Base-by-base conservation (phyloP, 2,888 invertebrate species). In the Geophilus truncorum region DNA sequence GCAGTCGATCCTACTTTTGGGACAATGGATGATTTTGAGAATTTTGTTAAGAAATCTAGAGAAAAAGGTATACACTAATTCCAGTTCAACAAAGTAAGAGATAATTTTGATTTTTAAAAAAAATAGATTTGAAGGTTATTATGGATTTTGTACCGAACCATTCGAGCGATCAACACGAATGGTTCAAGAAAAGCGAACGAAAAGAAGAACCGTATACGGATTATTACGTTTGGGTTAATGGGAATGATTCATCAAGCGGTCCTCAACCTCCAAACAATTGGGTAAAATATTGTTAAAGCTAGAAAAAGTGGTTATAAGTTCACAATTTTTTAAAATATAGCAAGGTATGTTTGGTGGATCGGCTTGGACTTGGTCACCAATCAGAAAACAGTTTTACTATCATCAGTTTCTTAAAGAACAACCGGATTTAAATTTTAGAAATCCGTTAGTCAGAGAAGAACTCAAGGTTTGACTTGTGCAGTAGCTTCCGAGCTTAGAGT, bases 221-320 rank as follows among this genome's bases (percentile, higher is more conserved):
- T 84, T 96, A 92, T 86, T 96, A 95, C 86, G 89, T 95, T 21
- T 97, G 96, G 96, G 87, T 87, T 25, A 90, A 92, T 84, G 88
- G 88, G 0, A 88, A 85, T 84, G 83, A 87, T 2, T 76, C 79
- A 10, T 9, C 45, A n/a, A 18, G 25, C 32, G 32, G 23, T 15
- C 34, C 77, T 12, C 36, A 40, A 21, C 80, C 80, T 21, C 82
- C 82, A 12, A 82, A 82, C 30, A 82, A 82, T 76, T 82, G 82
- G 82, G 82, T 81, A 81, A 80, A 6, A 12, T 21, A 28, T 75
- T 28, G 7, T 21, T 75, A 57, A n/a, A n/a, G n/a, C n/a, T n/a
- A n/a, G n/a, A n/a, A n/a, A n/a, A n/a, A n/a, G n/a, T n/a, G n/a
- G n/a, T n/a, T n/a, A n/a, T n/a, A n/a, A n/a, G n/a, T n/a, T n/a